Percentiles rank a stretch among this genome's conserved stretches.
These are phyloP conservation scores for Pseudochirops cupreus DNA, from an alignment of 2,797 vertebrate species.

Conservation along the genomic window DNA sequence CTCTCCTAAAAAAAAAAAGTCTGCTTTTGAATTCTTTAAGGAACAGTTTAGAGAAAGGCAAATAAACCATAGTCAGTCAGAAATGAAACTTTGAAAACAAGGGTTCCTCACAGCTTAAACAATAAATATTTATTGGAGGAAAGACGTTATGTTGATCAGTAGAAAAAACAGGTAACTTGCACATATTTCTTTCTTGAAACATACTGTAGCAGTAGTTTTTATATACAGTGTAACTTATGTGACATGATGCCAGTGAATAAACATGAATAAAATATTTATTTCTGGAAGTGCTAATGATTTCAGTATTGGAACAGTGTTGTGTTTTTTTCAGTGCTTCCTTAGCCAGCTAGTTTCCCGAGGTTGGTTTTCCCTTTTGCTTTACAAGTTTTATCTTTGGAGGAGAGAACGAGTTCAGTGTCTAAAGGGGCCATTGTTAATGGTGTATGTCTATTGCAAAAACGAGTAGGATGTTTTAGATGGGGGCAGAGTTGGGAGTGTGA, in stretches of 20 bases:
- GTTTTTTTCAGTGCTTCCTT: not conserved
- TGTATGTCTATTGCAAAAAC: not conserved
- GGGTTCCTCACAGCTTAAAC: slow-evolving; percentile 11
- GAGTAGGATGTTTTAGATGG: not conserved
- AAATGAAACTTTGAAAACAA: slow-evolving; percentile 1
- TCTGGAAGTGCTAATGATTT: slow-evolving; percentile 23
- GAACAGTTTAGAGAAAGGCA: not conserved
- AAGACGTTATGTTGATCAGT: not conserved
- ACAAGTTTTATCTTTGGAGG: not conserved
- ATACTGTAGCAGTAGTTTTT: not conserved
- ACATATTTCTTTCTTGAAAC: slow-evolving; percentile 55
- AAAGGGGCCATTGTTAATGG: not conserved
- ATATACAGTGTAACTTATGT: not conserved
- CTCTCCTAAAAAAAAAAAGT: not conserved
- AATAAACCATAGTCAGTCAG: slow-evolving; percentile 26
- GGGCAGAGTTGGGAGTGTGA: not conserved
- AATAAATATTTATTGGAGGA: slow-evolving; percentile 17
- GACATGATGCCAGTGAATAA: slow-evolving; percentile 1
- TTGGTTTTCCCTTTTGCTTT: not conserved
- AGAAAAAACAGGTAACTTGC: not conserved
- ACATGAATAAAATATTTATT: not conserved
- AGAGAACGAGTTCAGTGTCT: not conserved
- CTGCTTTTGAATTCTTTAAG: slow-evolving; percentile 53
- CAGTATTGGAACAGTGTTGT: slow-evolving; percentile 33
- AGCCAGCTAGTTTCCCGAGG: not conserved